phyloP scores from a whole-genome alignment of 2,113 vertebrate species.

The Colinus virginianus region DNA sequence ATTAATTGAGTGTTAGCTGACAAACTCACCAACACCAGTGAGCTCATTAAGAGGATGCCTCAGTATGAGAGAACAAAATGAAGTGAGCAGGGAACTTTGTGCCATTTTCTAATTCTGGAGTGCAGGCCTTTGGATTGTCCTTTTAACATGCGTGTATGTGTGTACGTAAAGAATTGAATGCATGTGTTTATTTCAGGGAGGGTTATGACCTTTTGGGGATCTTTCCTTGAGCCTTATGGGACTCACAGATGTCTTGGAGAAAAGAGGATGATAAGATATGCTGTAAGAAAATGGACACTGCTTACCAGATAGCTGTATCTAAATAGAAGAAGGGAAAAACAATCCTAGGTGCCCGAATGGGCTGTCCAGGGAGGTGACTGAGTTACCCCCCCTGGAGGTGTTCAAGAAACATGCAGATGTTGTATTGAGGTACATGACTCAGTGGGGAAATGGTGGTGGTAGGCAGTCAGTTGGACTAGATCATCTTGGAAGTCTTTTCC shows the following conservation, averaged over 20 bases:
- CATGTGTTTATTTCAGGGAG: background rate
- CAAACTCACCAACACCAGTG: background rate
- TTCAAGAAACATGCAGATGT: too few species aligned
- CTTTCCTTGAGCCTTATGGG: background rate
- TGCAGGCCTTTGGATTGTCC: background rate
- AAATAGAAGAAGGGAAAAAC: background rate
- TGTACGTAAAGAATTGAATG: fast-evolving
- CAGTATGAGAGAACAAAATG: background rate
- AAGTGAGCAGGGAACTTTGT: background rate
- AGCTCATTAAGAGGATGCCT: background rate
- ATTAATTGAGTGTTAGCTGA: background rate
- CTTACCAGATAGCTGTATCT: background rate
- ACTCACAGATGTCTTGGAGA: background rate
- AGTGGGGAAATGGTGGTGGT: too few species aligned
- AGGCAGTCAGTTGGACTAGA: too few species aligned
- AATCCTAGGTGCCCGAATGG: background rate
- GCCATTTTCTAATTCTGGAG: background rate
- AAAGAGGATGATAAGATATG: background rate
- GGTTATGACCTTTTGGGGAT: background rate
- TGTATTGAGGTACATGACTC: too few species aligned
- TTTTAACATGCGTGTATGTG: background rate
- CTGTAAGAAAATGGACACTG: background rate
- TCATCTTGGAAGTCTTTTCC: too few species aligned
- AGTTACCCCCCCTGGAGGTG: too few species aligned
- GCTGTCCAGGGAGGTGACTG: too few species aligned